Evolutionary conservation across 2,797 vertebrate species (phyloP).

Genomic region (Falco novaeseelandiae): DNA sequence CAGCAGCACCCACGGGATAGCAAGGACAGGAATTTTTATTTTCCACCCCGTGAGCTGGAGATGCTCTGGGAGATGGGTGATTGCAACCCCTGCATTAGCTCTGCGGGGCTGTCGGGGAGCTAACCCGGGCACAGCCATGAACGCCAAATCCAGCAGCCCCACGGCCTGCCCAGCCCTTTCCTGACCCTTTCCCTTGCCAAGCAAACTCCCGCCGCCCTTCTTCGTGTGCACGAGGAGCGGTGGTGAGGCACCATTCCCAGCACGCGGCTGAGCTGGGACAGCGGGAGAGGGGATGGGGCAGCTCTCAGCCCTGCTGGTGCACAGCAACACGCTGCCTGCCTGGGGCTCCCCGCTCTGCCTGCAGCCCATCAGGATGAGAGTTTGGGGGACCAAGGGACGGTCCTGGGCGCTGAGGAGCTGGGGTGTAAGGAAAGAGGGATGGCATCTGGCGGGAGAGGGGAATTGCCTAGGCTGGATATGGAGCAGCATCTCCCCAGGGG

Average conservation of each 20-base stretch:
- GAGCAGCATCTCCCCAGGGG: background rate
- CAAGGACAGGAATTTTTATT: background rate
- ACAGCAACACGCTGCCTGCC: too few species aligned
- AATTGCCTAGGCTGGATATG: background rate
- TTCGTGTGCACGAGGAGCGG: background rate
- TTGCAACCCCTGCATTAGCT: background rate
- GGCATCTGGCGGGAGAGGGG: background rate
- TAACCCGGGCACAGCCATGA: background rate
- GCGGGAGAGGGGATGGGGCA: background rate
- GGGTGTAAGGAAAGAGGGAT: background rate
- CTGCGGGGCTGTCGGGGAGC: background rate
- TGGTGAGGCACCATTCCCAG: background rate
- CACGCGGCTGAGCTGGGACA: background rate
- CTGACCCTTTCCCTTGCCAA: background rate
- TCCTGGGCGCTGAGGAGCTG: accelerated
- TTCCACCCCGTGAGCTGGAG: background rate
- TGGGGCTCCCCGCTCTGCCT: background rate
- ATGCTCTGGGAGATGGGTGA: background rate
- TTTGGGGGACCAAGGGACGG: background rate
- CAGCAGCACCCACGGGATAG: background rate
- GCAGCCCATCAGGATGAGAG: background rate
- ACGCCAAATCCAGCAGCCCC: background rate
- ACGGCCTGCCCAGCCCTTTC: background rate
- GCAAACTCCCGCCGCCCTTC: background rate
- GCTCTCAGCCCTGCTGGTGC: background rate